Base-by-base conservation (phyloP, 1,140 invertebrate species). In the Homalodisca vitripennis region DNA sequence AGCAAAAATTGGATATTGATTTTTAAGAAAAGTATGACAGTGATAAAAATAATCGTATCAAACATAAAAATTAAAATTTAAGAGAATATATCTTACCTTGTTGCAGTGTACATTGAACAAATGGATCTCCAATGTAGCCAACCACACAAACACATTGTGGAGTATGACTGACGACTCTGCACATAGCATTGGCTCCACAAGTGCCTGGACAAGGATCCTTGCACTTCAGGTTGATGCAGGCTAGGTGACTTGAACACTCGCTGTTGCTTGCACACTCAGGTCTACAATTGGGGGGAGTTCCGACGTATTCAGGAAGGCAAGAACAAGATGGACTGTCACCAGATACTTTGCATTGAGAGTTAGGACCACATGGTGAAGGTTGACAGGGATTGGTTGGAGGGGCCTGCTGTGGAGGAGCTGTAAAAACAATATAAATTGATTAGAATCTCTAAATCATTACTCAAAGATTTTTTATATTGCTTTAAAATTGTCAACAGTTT, bases 291-390 rank as follows among this genome's bases (percentile, higher is more conserved):
- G 84, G 80, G 10, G 83, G 82, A 2, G 74, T 74, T 41, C 84
- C 84, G 26, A 79, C 76, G 63, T 79, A 82, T 62, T 79, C 80
- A 20, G 79, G 75, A 26, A 78, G 70, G 70, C 85, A 86, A 82
- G 83, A 82, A 86, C 84, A n/a, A 86, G 86, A 62, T 86, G 82
- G 47, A 83, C 80, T 66, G 84, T 85, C 13, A 78, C 74, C 55
- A 81, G 74, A 75, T 62, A 85, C 79, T 72, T 81, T 78, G 77
- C 89, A 92, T 71, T 84, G 74, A 71, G 88, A 85, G 77, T 91
- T 89, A 10, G 86, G 81, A 66, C 89, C 89, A 77, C 89, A 92
- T 14, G 89, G 89, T 13, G 86, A 87, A 67, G 88, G 88, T 75
- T 79, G 73, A 90, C 92, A 22, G 85, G 87, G 74, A 89, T 82